Conservation (phyloP, 2,797 vertebrate species). For the Salarias fasciatus region DNA sequence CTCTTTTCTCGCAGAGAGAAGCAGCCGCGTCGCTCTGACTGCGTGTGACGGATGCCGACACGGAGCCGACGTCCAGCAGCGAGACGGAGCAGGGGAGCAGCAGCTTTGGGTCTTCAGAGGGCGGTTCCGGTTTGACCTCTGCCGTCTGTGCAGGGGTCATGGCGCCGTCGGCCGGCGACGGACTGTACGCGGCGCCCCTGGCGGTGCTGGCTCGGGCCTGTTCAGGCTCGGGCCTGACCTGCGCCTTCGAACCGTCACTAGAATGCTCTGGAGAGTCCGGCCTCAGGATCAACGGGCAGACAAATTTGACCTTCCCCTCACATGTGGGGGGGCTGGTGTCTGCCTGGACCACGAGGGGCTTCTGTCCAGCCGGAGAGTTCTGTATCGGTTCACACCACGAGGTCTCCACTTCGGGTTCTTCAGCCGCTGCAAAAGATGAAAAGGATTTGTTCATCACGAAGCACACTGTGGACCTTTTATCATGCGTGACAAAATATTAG, state of each 20-base stretch:
- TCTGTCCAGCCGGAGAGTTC: slow-evolving; percentile 28
- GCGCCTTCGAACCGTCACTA: slow-evolving; percentile 21
- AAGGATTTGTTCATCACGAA: too few species aligned
- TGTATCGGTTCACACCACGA: background rate
- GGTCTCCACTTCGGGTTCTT: slow-evolving; percentile 7
- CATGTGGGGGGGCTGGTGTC: background rate
- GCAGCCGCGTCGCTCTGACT: background rate
- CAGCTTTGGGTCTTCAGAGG: slow-evolving; percentile 63
- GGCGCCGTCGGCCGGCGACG: slow-evolving; percentile 50
- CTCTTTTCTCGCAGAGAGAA: background rate
- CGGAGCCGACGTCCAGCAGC: slow-evolving; percentile 72
- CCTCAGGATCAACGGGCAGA: slow-evolving; percentile 62
- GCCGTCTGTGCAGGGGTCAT: slow-evolving; percentile 41
- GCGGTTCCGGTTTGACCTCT: slow-evolving; percentile 66
- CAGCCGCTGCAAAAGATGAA: slow-evolving; percentile 27
- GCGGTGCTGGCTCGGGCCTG: slow-evolving; percentile 60
- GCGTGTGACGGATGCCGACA: background rate
- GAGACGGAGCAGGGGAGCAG: slow-evolving; percentile 69
- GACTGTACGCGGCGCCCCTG: slow-evolving; percentile 58
- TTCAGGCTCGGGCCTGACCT: slow-evolving; percentile 50
- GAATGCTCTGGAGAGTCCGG: slow-evolving; percentile 27
- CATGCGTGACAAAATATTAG: too few species aligned
- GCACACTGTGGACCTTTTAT: too few species aligned
- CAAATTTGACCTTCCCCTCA: slow-evolving; percentile 49
- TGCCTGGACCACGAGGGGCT: slow-evolving; percentile 44